Evolutionary conservation across 2,113 vertebrate species (phyloP).

Genomic region (Perccottus glenii): DNA sequence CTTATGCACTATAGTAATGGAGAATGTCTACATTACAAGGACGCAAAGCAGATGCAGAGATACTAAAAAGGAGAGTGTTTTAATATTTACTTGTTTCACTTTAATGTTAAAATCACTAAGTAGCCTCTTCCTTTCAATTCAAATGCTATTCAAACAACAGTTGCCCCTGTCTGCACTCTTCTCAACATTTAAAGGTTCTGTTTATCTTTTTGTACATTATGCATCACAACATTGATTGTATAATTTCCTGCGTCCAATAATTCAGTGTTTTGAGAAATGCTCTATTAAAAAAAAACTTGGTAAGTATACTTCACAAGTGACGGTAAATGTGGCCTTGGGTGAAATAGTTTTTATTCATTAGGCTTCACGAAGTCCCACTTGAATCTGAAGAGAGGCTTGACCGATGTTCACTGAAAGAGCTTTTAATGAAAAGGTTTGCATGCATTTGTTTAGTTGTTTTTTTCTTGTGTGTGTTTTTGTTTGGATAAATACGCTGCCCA

Average conservation of each 20-base stretch:
- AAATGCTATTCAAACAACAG: background rate
- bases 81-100: background rate
- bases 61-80: background rate
- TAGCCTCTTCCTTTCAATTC: conserved; percentile 2
- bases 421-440: background rate
- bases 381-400: conserved; percentile 28
- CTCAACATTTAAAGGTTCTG: conserved; percentile 10
- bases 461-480: background rate
- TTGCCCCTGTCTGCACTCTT: conserved; percentile 4
- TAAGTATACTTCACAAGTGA: background rate
- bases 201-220: conserved; percentile 21
- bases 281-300: conserved; percentile 5
- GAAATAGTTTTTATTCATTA: conserved; percentile 27
- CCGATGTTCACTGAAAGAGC: conserved; percentile 13
- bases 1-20: too few relatives aligned
- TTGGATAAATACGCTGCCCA: conserved; percentile 9
- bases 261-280: conserved; percentile 23
- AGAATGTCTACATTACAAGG: too few relatives aligned
- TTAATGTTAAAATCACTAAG: too few relatives aligned
- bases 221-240: conserved; percentile 15
- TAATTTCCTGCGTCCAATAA: conserved; percentile 22
- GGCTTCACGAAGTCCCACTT: conserved; percentile 20
- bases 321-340: conserved; percentile 10
- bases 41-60: too few relatives aligned
- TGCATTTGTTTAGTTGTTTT: background rate